Conservation (phyloP, 1,140 invertebrate genomes). For the Copidosoma floridanum region DNA sequence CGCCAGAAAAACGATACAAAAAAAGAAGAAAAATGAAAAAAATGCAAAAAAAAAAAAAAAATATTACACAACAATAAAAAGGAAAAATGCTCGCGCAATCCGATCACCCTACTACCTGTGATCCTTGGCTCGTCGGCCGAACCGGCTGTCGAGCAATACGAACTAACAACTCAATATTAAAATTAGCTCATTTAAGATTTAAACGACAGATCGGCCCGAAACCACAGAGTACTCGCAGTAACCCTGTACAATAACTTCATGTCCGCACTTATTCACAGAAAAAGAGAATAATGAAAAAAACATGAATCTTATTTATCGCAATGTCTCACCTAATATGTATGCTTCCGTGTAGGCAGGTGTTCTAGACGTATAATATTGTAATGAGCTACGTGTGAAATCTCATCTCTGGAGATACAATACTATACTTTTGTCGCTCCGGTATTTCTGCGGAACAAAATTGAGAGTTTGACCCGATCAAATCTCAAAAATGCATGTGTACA, state of each 20-base stretch:
- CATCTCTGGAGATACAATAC: too few relatives aligned
- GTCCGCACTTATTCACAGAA: not conserved
- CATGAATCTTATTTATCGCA: conserved; percentile 5
- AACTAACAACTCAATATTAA: conserved; percentile 54
- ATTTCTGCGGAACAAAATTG: too few relatives aligned
- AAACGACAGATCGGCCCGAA: conserved; percentile 18
- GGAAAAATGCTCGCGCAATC: conserved; percentile 49
- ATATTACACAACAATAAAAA: conserved; percentile 35
- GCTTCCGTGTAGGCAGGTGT: conserved; percentile 16
- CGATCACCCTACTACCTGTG: conserved; percentile 57
- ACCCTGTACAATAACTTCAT: not conserved
- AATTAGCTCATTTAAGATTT: conserved; percentile 31
- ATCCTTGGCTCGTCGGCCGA: conserved; percentile 46
- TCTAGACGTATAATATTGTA: conserved; percentile 4
- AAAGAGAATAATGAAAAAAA: not conserved
- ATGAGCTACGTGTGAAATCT: too few relatives aligned
- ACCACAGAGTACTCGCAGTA: conserved; percentile 15
- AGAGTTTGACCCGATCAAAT: conserved; percentile 6
- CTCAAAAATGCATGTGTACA: conserved; percentile 13
- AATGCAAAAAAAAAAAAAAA: conserved; percentile 24
- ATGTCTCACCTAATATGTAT: conserved; percentile 8
- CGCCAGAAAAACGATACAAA: conserved; percentile 14
- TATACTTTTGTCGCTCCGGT: too few relatives aligned
- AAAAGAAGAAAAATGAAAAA: too few relatives aligned
- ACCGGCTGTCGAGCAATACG: conserved; percentile 46